Evolutionary conservation across 2,888 invertebrate species (phyloP).

Genomic region (Trachelus tabidus): DNA sequence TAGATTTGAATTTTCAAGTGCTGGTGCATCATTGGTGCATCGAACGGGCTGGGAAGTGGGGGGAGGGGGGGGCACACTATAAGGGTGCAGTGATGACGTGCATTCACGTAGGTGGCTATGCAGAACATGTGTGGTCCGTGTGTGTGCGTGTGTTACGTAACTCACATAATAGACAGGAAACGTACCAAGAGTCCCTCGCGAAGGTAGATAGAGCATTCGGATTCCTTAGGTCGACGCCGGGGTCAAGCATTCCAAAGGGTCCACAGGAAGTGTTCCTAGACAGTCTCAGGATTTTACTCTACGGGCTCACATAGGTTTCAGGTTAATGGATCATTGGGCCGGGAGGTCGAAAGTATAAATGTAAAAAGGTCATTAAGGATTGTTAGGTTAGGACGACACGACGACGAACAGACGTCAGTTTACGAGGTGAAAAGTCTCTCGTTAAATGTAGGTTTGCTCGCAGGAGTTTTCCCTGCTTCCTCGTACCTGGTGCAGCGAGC

Average conservation of each 20-base stretch:
- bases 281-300: not conserved
- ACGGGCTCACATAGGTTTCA: not conserved
- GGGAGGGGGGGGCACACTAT: not conserved
- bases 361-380: not conserved
- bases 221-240: not conserved
- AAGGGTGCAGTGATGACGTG: not conserved
- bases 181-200: not conserved
- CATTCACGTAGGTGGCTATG: not conserved
- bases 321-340: not conserved
- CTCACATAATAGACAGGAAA: not conserved
- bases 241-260: not conserved
- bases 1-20: not conserved
- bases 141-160: not conserved
- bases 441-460: conserved; percentile 87
- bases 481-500: conserved; percentile 79
- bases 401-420: not conserved
- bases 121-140: not conserved
- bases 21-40: not conserved
- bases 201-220: not conserved
- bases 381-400: not conserved
- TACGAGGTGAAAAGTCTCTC: not conserved
- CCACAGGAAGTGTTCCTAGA: not conserved
- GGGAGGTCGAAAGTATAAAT: not conserved
- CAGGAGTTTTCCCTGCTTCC: conserved; percentile 83
- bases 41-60: not conserved